Conservation (phyloP, 1,140 invertebrate species). For the Phortica variegata region DNA sequence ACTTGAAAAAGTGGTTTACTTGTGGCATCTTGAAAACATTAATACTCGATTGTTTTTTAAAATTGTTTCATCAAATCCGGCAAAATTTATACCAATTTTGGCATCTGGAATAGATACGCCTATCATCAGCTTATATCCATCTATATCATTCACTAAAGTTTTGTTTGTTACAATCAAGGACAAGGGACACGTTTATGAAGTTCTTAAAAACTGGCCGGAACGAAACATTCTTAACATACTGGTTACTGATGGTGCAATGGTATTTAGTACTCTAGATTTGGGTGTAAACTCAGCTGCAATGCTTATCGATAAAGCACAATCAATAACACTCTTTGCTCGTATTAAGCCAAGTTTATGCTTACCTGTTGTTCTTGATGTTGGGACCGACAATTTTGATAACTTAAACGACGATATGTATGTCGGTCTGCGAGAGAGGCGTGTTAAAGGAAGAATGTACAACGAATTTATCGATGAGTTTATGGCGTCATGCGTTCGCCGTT, state of each 20-base stretch:
- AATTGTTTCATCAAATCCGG: slow-evolving; percentile 84
- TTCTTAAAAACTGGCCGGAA: slow-evolving; percentile 81
- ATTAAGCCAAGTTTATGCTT: slow-evolving; percentile 88
- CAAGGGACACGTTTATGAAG: slow-evolving; percentile 84
- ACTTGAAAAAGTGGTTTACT: slow-evolving; percentile 80
- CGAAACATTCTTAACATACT: slow-evolving; percentile 85
- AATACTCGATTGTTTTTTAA: slow-evolving; percentile 93
- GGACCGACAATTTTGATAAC: slow-evolving; percentile 83
- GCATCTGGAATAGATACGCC: slow-evolving; percentile 85
- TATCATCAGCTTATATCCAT: slow-evolving; percentile 36
- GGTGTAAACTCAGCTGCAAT: slow-evolving; percentile 95
- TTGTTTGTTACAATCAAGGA: slow-evolving; percentile 98
- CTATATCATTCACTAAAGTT: too few relatives aligned
- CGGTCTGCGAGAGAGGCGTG: slow-evolving; percentile 80
- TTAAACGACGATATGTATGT: slow-evolving; percentile 90
- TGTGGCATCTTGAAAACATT: slow-evolving; percentile 73
- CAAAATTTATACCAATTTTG: slow-evolving; percentile 73
- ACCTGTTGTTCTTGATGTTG: slow-evolving; percentile 88
- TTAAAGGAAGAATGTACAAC: slow-evolving; percentile 82
- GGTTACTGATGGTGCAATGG: slow-evolving; percentile 92
- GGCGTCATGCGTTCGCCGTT: slow-evolving; percentile 81
- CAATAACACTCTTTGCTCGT: slow-evolving; percentile 90
- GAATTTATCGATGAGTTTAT: slow-evolving; percentile 97
- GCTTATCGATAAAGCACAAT: slow-evolving; percentile 84
- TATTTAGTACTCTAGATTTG: slow-evolving; percentile 90